Evolutionary conservation across 1,140 invertebrate genomes (phyloP).

Genomic region (Atta colombica): DNA sequence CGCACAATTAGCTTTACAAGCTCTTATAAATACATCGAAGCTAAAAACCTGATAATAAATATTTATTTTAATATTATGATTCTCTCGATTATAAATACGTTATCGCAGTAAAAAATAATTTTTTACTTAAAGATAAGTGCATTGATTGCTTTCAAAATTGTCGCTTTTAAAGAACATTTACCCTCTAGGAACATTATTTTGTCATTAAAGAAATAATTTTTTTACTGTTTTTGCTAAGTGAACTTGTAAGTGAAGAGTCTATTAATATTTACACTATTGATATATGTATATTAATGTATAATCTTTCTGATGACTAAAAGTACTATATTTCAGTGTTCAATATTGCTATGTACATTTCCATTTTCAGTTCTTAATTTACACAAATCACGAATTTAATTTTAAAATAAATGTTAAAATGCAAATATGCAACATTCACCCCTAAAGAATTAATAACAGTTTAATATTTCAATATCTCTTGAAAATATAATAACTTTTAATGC

Average conservation of each 20-base stretch:
- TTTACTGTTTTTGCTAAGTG: no score
- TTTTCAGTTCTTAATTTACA: no score
- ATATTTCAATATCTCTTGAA: neutral
- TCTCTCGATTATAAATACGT: neutral
- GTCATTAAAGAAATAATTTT: no score
- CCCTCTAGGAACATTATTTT: neutral
- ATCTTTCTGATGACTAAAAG: no score
- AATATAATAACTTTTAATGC: slow-evolving; percentile 17
- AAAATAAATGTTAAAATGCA: no score
- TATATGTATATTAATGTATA: no score
- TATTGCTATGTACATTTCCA: no score
- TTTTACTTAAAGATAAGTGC: neutral
- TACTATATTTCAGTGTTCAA: no score
- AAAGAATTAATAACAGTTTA: neutral
- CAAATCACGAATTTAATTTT: no score
- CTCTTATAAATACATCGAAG: neutral
- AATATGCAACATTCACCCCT: no score
- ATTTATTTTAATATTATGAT: neutral
- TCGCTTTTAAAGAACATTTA: neutral
- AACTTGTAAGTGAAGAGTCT: no score
- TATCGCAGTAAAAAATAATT: neutral
- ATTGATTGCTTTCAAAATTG: neutral
- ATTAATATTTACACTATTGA: no score
- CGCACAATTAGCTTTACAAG: neutral
- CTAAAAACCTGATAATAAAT: neutral